Evolutionary conservation across 2,113 vertebrate species (phyloP), one percentile per base, ranked within the genome.

Genomic region (Artemisiospiza belli): DNA sequence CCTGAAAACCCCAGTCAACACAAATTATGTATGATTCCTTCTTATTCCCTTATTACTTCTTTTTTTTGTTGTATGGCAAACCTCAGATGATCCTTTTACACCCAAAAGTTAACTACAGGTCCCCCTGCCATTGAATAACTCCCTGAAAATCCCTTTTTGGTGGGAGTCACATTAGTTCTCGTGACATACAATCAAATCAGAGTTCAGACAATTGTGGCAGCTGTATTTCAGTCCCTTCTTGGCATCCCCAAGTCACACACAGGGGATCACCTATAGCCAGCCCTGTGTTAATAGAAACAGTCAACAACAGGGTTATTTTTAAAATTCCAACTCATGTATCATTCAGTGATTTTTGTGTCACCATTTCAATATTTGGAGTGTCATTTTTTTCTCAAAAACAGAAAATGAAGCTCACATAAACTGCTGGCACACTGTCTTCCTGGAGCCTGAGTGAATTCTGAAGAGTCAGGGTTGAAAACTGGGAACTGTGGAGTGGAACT

Each of bases 141-240:
- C 51, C 16, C 63, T 12, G 16, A n/a, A 57, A 44, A 5, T 64
- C 24, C 46, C 13, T 87, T 70, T 90, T 64, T 10, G 15, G 57
- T 59, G 43, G 15, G 24, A 51, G 44, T 21, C 44, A 47, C 27
- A 23, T 51, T 21, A 63, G 18, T 33, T 17, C 64, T 67, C 11
- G 16, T 6, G 25, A 15, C 9, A 35, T 2, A 27, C 1, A 41
- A 64, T 12, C 21, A 61, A 76, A 85, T 1, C 21, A 2, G 5
- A 90, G 22, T 6, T 27, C 24, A 62, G 0, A 51, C 9, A 77
- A 39, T 1, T 24, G 31, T n/a, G 54, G 73, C 35, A 83, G 83
- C 30, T 83, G 41, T 15, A 77, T 80, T 77, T 35, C 46, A 70
- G 51, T 5, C 28, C 17, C 27, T 76, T 73, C 41, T 44, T 62